Percentiles rank a stretch among this genome's conserved stretches.
Evolutionary conservation across 2,888 invertebrate genomes (phyloP).

Genomic region (Empis stercorea): DNA sequence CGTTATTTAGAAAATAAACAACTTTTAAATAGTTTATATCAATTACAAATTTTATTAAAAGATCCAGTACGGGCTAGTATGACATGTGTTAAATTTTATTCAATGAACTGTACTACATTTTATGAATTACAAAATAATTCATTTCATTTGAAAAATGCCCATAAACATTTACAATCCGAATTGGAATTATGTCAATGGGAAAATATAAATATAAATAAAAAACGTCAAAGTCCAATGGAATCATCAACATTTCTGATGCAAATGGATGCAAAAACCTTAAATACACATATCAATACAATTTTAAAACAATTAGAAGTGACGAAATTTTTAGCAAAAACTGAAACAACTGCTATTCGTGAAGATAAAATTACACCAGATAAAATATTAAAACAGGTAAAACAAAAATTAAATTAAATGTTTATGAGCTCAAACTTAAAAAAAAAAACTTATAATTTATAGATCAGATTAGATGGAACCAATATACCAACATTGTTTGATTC

Average conservation of each 20-base stretch:
- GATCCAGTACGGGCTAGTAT: constrained; percentile 67
- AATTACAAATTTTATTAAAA: constrained; percentile 55
- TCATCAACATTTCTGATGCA: constrained; percentile 54
- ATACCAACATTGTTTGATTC: constrained; percentile 62
- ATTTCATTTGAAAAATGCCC: constrained; percentile 44
- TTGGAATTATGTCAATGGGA: constrained; percentile 44
- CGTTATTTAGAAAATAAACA: constrained; percentile 55
- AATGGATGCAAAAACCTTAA: constrained; percentile 56
- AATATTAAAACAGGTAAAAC: constrained; percentile 23
- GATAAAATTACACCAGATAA: constrained; percentile 19
- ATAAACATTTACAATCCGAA: constrained; percentile 51
- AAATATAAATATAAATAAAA: constrained; percentile 30
- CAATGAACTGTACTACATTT: constrained; percentile 45
- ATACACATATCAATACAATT: constrained; percentile 66
- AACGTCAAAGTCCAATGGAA: constrained; percentile 33
- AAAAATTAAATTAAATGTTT: no score
- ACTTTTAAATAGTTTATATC: constrained; percentile 58
- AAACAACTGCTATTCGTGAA: constrained; percentile 39
- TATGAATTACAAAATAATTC: constrained; percentile 41
- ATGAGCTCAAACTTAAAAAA: no score
- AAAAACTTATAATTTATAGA: no score
- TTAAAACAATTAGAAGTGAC: constrained; percentile 69
- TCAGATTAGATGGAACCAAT: constrained; percentile 6
- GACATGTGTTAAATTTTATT: constrained; percentile 65
- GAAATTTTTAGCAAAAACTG: constrained; percentile 54